Evolutionary conservation across 2,113 vertebrate species (phyloP).

Genomic region (Phrynosoma platyrhinos): DNA sequence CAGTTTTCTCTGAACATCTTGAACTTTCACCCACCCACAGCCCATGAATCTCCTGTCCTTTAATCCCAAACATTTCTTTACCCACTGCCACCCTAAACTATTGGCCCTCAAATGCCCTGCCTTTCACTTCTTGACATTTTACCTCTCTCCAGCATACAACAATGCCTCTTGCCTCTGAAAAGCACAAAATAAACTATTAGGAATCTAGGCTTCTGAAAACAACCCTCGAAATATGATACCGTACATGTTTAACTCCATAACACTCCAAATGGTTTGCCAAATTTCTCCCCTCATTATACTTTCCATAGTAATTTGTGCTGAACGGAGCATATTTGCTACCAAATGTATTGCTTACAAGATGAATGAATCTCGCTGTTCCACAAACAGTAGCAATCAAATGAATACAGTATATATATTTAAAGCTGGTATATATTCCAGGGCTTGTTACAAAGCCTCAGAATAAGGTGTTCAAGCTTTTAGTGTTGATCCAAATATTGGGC

Average conservation of each 20-base stretch:
- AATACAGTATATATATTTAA: not conserved
- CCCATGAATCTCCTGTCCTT: too few relatives aligned
- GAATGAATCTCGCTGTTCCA: not conserved
- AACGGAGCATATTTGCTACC: not conserved
- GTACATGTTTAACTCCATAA: not conserved
- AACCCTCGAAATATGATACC: rapidly evolving
- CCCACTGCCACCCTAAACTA: not conserved
- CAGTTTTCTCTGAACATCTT: too few relatives aligned
- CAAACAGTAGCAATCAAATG: not conserved
- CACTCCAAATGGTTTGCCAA: not conserved
- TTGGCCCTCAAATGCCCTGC: not conserved
- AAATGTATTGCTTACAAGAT: not conserved
- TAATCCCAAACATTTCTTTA: not conserved
- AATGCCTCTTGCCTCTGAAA: not conserved
- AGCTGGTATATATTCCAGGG: not conserved
- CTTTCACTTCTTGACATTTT: not conserved
- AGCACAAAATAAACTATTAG: constrained; percentile 9
- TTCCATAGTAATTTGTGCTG: not conserved
- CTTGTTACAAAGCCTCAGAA: not conserved
- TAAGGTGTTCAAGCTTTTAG: not conserved
- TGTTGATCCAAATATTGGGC: not conserved
- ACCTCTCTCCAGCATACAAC: not conserved
- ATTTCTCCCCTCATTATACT: not conserved
- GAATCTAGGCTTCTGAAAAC: not conserved
- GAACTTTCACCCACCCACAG: too few relatives aligned